These are phyloP conservation scores for Aptenodytes forsteri DNA, from an alignment of 2,113 vertebrate genomes.

Conservation along the genomic window DNA sequence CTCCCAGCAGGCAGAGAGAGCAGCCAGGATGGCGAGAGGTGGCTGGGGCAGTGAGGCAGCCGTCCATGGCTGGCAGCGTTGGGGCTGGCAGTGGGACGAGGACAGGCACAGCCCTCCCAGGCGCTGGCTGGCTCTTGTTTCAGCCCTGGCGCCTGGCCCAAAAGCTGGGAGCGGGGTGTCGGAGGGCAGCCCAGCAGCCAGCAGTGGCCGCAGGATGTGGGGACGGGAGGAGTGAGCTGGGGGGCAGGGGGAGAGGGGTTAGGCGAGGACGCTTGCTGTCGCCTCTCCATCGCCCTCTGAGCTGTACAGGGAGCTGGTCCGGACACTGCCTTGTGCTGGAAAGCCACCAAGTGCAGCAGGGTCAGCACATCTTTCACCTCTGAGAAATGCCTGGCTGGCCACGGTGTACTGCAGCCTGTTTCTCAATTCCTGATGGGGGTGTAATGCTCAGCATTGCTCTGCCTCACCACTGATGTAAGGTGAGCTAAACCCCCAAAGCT, in stretches of 20 bases:
- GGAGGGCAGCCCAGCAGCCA: background rate
- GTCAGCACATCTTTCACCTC: background rate
- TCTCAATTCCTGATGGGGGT: accelerated
- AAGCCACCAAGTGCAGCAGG: background rate
- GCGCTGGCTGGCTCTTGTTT: background rate
- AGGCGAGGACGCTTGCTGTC: background rate
- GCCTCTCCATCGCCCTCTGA: background rate
- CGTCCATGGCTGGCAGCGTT: background rate
- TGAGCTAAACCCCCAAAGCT: background rate
- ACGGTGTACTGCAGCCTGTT: background rate
- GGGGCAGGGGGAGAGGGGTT: background rate
- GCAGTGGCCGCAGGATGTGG: background rate
- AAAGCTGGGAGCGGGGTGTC: background rate
- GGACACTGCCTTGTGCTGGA: background rate
- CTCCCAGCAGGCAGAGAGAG: background rate
- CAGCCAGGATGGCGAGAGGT: accelerated
- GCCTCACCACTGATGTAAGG: background rate
- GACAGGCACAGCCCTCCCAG: background rate
- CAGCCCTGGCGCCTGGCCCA: accelerated
- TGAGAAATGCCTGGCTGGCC: background rate
- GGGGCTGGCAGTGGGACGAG: background rate
- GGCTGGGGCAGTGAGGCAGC: background rate
- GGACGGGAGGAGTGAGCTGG: background rate
- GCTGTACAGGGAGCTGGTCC: accelerated
- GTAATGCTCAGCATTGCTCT: background rate